Base-by-base conservation (phyloP, 2,113 vertebrate genomes). In the Festucalex cinctus region DNA sequence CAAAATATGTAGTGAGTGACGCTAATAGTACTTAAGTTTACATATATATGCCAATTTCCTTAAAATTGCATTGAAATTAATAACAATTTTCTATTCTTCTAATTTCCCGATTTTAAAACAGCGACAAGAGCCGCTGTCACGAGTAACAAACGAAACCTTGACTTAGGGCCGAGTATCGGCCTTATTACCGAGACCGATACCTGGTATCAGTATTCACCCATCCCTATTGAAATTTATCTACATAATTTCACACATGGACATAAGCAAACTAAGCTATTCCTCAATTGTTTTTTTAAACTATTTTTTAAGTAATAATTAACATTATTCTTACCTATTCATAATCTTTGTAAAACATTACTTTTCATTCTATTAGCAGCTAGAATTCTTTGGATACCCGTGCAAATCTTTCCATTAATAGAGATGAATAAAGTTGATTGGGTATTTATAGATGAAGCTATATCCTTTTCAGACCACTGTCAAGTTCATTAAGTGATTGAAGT, bases 401-500 rank as follows among this genome's bases (percentile, higher is more conserved):
- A 61, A 77, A 71, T 48, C 22, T 24, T 62, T 24, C 60, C 60
- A 62, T 62, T 62, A 43, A 62, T 24, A 16, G 24, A 62, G 35
- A 41, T 22, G n/a, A 62, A 49, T 63, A 57, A 35, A 64, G 43
- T 65, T 74, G 22, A 70, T 37, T 69, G 39, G 58, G 68, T 49
- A 35, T 65, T 71, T 66, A 56, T n/a, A 36, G 62, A 36, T 24
- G 64, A 74, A 62, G 69, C 63, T 51, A 36, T 60, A 17, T 60
- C 54, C 70, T 36, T 71, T 73, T 77, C 59, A 13, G n/a, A 63
- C 58, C 67, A 71, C 76, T 89, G 81, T 85, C 87, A 92, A 92
- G 87, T 93, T 92, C 86, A 88, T 89, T 89, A 91, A 78, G 76
- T 82, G 79, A 83, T 87, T 85, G 82, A 80, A 74, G 74, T 59